Percentiles rank a stretch among this genome's conserved stretches.
phyloP scores from a whole-genome alignment of 2,888 invertebrate genomes.

The Eupithecia dodoneata region DNA sequence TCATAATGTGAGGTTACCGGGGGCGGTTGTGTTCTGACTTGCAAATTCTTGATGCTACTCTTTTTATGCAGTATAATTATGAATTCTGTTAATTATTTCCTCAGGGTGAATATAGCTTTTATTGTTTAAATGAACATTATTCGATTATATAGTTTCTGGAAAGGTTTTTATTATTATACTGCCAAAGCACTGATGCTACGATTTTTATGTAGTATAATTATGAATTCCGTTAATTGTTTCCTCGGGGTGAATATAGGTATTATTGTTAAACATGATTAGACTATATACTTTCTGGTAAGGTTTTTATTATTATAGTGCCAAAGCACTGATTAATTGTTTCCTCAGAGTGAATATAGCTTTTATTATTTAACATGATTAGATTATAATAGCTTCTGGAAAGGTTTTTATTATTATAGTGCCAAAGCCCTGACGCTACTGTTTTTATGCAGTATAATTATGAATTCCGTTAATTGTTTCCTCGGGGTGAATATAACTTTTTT shows the following conservation, averaged over 20 bases:
- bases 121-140: too few species aligned
- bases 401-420: too few species aligned
- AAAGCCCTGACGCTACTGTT: too few species aligned
- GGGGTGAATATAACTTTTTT: not conserved
- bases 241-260: not conserved
- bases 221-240: not conserved
- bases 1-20: slow-evolving; percentile 15
- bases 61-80: not conserved
- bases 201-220: not conserved
- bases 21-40: slow-evolving; percentile 16
- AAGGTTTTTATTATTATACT: too few species aligned
- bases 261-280: too few species aligned
- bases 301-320: too few species aligned
- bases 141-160: too few species aligned
- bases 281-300: too few species aligned
- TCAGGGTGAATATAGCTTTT: not conserved
- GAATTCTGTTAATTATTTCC: not conserved
- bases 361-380: too few species aligned
- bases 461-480: not conserved
- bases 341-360: not conserved
- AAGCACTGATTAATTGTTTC: not conserved
- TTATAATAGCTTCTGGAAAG: too few species aligned
- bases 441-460: not conserved
- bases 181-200: too few species aligned
- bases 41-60: slow-evolving; percentile 14